phyloP scores from a whole-genome alignment of 2,797 vertebrate species.

The Enteromius mattozi region DNA sequence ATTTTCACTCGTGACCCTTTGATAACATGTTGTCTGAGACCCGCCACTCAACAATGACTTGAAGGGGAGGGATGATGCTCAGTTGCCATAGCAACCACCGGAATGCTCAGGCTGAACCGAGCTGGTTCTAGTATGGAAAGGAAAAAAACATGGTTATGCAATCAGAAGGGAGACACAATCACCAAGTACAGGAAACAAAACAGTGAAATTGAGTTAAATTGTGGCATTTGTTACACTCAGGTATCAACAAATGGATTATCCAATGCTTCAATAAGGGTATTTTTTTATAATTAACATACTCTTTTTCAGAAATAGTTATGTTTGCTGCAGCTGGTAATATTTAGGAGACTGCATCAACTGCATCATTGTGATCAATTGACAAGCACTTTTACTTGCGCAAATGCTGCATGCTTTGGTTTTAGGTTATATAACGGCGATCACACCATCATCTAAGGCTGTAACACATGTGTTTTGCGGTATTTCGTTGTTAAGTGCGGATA shows the following conservation, averaged over 20 bases:
- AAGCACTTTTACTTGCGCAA: constrained; percentile 20
- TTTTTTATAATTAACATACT: neutral
- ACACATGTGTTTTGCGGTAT: constrained; percentile 25
- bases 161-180: constrained; percentile 59
- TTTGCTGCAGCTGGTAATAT: neutral
- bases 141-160: constrained; percentile 72
- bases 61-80: constrained; percentile 72
- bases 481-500: neutral
- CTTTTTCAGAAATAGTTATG: neutral
- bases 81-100: constrained; percentile 80
- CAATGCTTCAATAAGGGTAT: neutral
- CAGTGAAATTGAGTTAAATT: constrained; percentile 50
- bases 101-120: constrained; percentile 75
- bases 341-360: neutral
- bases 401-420: neutral
- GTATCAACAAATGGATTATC: constrained; percentile 1
- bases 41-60: constrained; percentile 72
- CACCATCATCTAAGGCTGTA: neutral
- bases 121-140: constrained; percentile 66
- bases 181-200: constrained; percentile 66
- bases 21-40: constrained; percentile 66
- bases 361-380: constrained; percentile 45
- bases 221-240: neutral
- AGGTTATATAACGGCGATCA: constrained; percentile 24
- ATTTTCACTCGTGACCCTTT: constrained; percentile 66